phyloP scores from a whole-genome alignment of 2,113 vertebrate genomes.

The Bos javanicus region DNA sequence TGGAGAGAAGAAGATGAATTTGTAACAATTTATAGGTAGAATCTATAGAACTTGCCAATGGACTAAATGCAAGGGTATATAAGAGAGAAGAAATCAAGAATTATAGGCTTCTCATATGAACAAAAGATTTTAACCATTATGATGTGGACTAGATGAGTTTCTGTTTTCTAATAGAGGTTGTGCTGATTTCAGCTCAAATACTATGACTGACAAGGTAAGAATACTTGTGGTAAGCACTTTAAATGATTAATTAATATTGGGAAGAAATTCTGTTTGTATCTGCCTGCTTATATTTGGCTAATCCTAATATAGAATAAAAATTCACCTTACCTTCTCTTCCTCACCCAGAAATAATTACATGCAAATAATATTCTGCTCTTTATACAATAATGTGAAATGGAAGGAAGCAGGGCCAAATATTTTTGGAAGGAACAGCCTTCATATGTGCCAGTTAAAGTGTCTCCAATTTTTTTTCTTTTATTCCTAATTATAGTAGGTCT shows the following conservation, averaged over 20 bases:
- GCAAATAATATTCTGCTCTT: constrained; percentile 39
- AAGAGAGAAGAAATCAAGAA: not conserved
- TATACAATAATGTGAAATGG: constrained; percentile 8
- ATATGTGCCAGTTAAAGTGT: constrained; percentile 24
- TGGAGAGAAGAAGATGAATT: not conserved
- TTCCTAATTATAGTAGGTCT: constrained; percentile 42
- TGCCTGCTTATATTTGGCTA: not conserved
- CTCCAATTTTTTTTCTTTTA: not conserved
- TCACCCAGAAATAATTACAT: constrained; percentile 39
- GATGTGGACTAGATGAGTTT: not conserved
- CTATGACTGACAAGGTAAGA: not conserved
- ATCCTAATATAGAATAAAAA: constrained; percentile 3
- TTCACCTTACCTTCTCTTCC: constrained; percentile 13
- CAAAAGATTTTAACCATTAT: not conserved
- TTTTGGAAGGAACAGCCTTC: constrained; percentile 43
- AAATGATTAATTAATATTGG: not conserved
- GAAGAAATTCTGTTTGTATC: constrained; percentile 22
- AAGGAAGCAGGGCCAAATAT: constrained; percentile 26
- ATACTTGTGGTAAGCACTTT: not conserved
- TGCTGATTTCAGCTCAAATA: not conserved
- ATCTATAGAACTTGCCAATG: not conserved
- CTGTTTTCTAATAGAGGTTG: not conserved
- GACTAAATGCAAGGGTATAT: not conserved
- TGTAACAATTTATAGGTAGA: not conserved
- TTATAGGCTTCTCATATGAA: not conserved